Conservation (phyloP, 2,888 invertebrate species). For the Stenotaenia linearis region DNA sequence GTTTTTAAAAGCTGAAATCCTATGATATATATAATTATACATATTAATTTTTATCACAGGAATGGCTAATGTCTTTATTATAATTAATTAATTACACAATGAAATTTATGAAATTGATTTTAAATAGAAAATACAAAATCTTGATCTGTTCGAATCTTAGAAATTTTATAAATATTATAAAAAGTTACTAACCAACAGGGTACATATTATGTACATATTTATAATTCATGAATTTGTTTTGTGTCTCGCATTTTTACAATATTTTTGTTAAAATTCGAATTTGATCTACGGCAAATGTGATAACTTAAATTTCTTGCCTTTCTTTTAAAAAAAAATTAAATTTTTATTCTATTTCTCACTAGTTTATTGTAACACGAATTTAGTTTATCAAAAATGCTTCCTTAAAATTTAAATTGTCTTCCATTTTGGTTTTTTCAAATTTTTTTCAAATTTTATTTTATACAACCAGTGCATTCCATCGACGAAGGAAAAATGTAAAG, state of each 20-base stretch:
- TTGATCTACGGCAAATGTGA: background rate
- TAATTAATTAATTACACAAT: background rate
- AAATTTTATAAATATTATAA: background rate
- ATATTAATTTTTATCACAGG: slow-evolving; percentile 7
- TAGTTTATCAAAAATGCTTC: background rate
- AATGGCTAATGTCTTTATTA: slow-evolving; percentile 23
- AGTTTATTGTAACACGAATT: background rate
- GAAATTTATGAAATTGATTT: background rate
- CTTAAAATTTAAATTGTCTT: slow-evolving; percentile 11
- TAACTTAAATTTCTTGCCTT: slow-evolving; percentile 6
- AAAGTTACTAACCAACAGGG: slow-evolving; percentile 24
- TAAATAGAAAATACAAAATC: background rate
- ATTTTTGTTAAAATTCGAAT: background rate
- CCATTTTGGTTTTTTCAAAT: background rate
- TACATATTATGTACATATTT: slow-evolving; percentile 21
- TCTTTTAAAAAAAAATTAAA: too few relatives aligned
- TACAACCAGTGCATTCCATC: background rate
- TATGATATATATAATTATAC: background rate
- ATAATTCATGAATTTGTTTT: background rate
- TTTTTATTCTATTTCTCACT: background rate
- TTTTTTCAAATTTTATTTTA: background rate
- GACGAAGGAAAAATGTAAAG: background rate
- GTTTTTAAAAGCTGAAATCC: background rate
- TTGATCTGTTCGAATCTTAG: background rate
- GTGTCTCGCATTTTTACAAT: slow-evolving; percentile 1